A percentile compares a stretch with the other conserved stretches of the same genome.
These are phyloP conservation scores for Philopotamus ludificatus DNA, from an alignment of 1,140 invertebrate species.

Conservation along the genomic window DNA sequence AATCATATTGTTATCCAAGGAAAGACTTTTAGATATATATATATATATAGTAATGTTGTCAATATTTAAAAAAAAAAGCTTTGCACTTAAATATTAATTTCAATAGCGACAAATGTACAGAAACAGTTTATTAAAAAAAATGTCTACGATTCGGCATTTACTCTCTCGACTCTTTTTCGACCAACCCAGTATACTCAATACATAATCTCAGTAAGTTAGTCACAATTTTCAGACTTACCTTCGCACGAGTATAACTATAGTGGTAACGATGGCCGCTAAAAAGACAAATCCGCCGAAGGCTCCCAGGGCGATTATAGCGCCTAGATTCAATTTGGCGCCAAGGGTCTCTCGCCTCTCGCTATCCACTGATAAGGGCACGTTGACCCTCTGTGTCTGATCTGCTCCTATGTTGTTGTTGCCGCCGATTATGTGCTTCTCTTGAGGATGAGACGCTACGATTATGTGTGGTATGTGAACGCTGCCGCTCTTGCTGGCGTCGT, in stretches of 20 bases:
- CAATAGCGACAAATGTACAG: no score
- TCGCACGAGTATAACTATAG: slow-evolving; percentile 82
- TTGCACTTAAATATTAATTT: no score
- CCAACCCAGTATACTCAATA: no score
- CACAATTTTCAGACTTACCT: slow-evolving; percentile 66
- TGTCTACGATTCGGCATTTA: no score
- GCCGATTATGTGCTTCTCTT: slow-evolving; percentile 56
- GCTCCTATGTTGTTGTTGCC: slow-evolving; percentile 51
- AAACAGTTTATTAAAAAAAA: no score
- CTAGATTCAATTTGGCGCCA: slow-evolving; percentile 76
- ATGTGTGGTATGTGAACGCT: slow-evolving; percentile 57
- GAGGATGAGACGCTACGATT: slow-evolving; percentile 64
- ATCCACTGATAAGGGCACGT: slow-evolving; percentile 68
- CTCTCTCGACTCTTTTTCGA: no score
- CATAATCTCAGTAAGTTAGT: background rate
- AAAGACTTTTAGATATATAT: no score
- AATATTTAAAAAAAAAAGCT: no score
- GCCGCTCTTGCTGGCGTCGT: slow-evolving; percentile 38
- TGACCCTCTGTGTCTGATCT: slow-evolving; percentile 63
- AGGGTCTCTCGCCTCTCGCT: slow-evolving; percentile 64
- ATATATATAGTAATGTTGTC: no score
- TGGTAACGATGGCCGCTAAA: slow-evolving; percentile 83
- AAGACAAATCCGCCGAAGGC: slow-evolving; percentile 90
- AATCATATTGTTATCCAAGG: no score
- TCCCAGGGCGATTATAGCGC: slow-evolving; percentile 84